Base-by-base conservation (phyloP, 2,113 vertebrate genomes). In the Merops nubicus region DNA sequence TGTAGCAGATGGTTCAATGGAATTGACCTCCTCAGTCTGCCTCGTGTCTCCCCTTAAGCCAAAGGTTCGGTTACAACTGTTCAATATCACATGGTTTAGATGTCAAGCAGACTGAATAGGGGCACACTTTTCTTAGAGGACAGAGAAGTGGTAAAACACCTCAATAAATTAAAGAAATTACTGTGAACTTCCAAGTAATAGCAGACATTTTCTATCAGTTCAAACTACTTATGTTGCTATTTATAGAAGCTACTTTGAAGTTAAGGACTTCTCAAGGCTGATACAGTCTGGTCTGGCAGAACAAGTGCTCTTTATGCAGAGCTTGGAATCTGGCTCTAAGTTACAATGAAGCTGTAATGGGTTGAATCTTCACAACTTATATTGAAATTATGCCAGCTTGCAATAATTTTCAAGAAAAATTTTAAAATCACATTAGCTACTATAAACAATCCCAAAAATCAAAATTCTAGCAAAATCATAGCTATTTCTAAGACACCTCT, bases 221-320 rank as follows among this genome's bases (percentile, higher is more conserved):
- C 64, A 72, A 59, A 88, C 48, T 56, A 70, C 51, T 77, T 28
- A 45, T 40, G 40, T 28, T 84, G 31, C 56, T 84, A 81, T 84
- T 94, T 81, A 78, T 74, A 86, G 85, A 83, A 86, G 28, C 64
- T 63, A 8, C 50, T 67, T 56, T 38, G 10, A 64, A 31, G 10
- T 85, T 64, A 88, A 89, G 36, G 73, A 75, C 43, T 85, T 93
- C 76, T 84, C 72, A 92, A 94, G 69, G 59, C 50, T 91, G 59
- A 59, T 50, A 34, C 1, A 3, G 51, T 40, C 43, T 1, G 0
- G 23, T 68, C n/a, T 54, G 26, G 17, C 57, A 38, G 59, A 83
- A 80, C 28, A 45, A 42, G 36, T 21, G 11, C 43, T n/a, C 15
- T 79, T 85, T 18, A 63, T 4, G 7, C 14, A 77, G 40, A n/a